A percentile compares a stretch with the other conserved stretches of the same genome.
Evolutionary conservation across 2,113 vertebrate species (phyloP).

Genomic region (Pantherophis guttatus): DNA sequence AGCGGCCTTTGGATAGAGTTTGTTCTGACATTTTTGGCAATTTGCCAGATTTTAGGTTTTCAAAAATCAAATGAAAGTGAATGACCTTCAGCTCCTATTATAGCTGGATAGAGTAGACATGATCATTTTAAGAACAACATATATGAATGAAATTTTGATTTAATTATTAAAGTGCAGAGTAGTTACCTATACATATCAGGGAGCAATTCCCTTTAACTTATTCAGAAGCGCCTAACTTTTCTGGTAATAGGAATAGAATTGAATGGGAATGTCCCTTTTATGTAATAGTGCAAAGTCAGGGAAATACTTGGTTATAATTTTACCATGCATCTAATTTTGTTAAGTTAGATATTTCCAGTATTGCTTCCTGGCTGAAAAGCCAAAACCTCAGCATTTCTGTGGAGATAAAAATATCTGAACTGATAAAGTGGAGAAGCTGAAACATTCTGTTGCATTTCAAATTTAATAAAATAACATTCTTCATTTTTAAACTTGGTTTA

Average conservation of each 20-base stretch:
- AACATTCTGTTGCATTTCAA: not conserved
- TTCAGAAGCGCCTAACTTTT: not conserved
- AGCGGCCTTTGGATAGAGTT: not conserved
- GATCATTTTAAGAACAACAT: not conserved
- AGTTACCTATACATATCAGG: not conserved
- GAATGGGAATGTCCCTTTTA: not conserved
- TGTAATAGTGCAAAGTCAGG: not conserved
- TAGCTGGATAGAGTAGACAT: not conserved
- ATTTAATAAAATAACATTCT: not conserved
- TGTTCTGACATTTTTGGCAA: not conserved
- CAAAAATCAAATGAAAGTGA: not conserved
- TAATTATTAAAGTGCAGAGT: not conserved
- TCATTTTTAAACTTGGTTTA: not conserved
- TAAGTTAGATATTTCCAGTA: not conserved
- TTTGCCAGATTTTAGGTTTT: not conserved
- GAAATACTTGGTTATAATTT: conserved; percentile 11
- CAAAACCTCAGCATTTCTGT: conserved; percentile 2
- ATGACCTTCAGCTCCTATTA: not conserved
- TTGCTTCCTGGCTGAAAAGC: not conserved
- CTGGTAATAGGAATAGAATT: not conserved
- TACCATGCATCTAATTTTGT: not conserved
- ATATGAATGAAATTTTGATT: not conserved
- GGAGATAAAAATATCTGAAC: not conserved
- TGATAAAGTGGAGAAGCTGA: not conserved
- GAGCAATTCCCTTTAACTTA: not conserved